Evolutionary conservation across 2,113 vertebrate species (phyloP).

Genomic region (Callorhinus ursinus): DNA sequence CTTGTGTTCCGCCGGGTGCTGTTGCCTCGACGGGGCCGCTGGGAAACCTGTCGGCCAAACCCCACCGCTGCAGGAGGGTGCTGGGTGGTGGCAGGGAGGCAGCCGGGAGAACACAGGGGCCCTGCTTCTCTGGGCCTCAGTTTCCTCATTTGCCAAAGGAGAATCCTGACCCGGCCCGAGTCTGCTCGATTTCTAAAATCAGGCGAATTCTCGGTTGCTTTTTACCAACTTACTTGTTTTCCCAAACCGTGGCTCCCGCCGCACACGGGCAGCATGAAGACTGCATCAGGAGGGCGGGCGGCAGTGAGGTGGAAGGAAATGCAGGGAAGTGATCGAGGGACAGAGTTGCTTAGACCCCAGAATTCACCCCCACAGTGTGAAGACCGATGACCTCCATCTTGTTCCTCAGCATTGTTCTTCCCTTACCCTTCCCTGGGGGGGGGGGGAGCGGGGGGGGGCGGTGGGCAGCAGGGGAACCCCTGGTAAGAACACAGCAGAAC

Average conservation of each 20-base stretch:
- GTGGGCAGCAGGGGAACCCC: rapidly evolving
- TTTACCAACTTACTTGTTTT: background rate
- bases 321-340: background rate
- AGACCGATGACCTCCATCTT: background rate
- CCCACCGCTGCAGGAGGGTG: background rate
- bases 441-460: rapidly evolving
- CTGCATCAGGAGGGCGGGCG: background rate
- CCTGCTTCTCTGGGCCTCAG: background rate
- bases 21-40: background rate
- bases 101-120: background rate
- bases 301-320: background rate
- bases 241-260: background rate
- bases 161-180: background rate
- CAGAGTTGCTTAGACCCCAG: background rate
- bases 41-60: background rate
- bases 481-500: background rate
- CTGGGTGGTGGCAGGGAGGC: too few species aligned
- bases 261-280: background rate
- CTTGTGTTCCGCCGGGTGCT: rapidly evolving
- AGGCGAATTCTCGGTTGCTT: background rate
- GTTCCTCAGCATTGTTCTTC: too few species aligned
- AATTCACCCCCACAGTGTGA: rapidly evolving
- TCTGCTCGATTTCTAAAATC: background rate
- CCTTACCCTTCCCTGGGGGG: background rate
- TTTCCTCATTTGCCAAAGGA: background rate